Conservation (phyloP, 2,888 invertebrate genomes). For the Epirrita christyi region DNA sequence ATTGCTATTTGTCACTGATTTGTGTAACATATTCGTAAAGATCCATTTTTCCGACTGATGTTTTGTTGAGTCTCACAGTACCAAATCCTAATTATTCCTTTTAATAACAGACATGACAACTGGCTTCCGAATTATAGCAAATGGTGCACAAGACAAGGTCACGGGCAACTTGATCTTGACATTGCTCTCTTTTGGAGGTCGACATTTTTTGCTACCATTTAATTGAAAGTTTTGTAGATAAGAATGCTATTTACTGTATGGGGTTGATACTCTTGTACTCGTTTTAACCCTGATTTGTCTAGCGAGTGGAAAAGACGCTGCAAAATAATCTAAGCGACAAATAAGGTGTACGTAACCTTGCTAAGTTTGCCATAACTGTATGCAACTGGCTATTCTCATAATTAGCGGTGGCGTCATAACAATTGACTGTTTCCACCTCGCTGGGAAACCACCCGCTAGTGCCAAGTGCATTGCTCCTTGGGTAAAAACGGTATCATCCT, state of each 20-base stretch:
- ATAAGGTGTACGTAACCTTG: neutral
- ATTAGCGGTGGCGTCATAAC: conserved; percentile 46
- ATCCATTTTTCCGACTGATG: too few species aligned
- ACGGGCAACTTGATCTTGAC: conserved; percentile 30
- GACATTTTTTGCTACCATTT: neutral
- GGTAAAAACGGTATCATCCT: neutral
- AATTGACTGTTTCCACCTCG: conserved; percentile 46
- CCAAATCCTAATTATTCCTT: neutral
- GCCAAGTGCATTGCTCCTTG: conserved; percentile 45
- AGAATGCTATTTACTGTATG: neutral
- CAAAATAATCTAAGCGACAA: too few species aligned
- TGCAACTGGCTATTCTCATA: conserved; percentile 47
- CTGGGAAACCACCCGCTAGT: conserved; percentile 37
- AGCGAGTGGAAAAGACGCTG: too few species aligned
- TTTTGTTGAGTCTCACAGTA: too few species aligned
- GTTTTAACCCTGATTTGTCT: too few species aligned
- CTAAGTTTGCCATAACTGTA: conserved; percentile 25
- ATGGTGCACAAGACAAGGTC: conserved; percentile 25
- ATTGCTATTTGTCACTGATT: too few species aligned
- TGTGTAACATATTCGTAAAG: too few species aligned
- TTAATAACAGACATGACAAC: neutral
- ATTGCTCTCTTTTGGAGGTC: conserved; percentile 20
- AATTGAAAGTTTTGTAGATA: too few species aligned
- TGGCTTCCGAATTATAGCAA: conserved; percentile 7
- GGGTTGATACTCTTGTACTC: neutral